Percentiles rank a stretch among this genome's conserved stretches.
These are phyloP conservation scores for Chanos chanos DNA, from an alignment of 2,797 vertebrate species.

Conservation along the genomic window DNA sequence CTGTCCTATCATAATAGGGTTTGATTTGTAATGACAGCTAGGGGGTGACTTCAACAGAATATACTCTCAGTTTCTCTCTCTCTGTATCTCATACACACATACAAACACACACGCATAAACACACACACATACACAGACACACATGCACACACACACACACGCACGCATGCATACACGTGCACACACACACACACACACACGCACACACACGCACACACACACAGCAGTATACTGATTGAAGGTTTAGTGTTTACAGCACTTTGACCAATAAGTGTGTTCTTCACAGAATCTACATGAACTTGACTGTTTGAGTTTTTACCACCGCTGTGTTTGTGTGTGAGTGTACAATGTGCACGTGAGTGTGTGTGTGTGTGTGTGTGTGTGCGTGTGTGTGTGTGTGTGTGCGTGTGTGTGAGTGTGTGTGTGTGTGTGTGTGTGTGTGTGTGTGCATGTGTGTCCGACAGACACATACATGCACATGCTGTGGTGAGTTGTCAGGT, in stretches of 20 bases:
- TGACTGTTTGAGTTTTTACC: not conserved
- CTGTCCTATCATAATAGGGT: too few species aligned
- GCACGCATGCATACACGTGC: not conserved
- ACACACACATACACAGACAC: too few species aligned
- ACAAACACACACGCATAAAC: too few species aligned
- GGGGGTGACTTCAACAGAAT: too few species aligned
- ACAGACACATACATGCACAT: too few species aligned
- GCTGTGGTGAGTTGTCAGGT: too few species aligned
- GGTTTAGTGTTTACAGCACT: not conserved
- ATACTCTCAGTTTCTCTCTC: too few species aligned
- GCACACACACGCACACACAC: not conserved
- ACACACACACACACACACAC: constrained; percentile 8
- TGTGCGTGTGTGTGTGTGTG: not conserved
- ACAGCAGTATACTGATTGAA: not conserved
- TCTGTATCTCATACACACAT: too few species aligned
- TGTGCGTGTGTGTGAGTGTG: not conserved
- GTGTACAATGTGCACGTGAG: not conserved
- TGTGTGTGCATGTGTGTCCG: too few species aligned
- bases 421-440: too few species aligned
- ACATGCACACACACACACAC: constrained; percentile 8
- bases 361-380: constrained; percentile 5
- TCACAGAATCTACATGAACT: not conserved
- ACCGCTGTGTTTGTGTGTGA: not conserved
- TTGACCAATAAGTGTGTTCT: not conserved
- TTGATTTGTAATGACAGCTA: too few species aligned